Evolutionary conservation across 2,888 invertebrate genomes (phyloP).

Genomic region (Bellardia pandia): DNA sequence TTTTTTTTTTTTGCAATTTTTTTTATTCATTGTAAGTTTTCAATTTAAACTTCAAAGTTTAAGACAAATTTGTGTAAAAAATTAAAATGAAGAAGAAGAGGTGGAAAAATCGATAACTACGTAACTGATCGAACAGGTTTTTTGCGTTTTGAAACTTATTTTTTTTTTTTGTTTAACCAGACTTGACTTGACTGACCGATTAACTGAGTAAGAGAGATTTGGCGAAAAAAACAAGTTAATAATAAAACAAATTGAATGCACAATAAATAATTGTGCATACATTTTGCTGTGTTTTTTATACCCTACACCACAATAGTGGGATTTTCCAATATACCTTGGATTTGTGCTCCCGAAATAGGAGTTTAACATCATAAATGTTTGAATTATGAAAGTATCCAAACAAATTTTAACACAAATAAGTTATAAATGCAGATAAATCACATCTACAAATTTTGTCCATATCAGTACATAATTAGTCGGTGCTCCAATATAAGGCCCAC

Average conservation of each 20-base stretch:
- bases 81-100: conserved; percentile 3
- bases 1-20: not conserved
- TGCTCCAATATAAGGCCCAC: no score
- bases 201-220: conserved; percentile 20
- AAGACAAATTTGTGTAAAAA: conserved; percentile 10
- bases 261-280: conserved; percentile 17
- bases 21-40: not conserved
- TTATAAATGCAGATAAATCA: no score
- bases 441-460: no score
- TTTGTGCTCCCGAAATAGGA: no score
- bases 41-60: conserved; percentile 16
- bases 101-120: not conserved
- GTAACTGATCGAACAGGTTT: conserved; percentile 59
- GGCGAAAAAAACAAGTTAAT: conserved; percentile 7
- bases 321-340: no score
- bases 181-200: conserved; percentile 34
- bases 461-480: no score
- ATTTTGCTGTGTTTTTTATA: not conserved
- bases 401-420: no score
- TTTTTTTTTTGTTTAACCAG: conserved; percentile 13
- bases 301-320: no score
- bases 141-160: conserved; percentile 10
- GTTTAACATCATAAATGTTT: no score
- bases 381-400: no score
- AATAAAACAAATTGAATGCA: conserved; percentile 14